Percentiles rank a stretch among this genome's conserved stretches.
Evolutionary conservation across 2,113 vertebrate genomes (phyloP).

Genomic region (Cercocebus atys): DNA sequence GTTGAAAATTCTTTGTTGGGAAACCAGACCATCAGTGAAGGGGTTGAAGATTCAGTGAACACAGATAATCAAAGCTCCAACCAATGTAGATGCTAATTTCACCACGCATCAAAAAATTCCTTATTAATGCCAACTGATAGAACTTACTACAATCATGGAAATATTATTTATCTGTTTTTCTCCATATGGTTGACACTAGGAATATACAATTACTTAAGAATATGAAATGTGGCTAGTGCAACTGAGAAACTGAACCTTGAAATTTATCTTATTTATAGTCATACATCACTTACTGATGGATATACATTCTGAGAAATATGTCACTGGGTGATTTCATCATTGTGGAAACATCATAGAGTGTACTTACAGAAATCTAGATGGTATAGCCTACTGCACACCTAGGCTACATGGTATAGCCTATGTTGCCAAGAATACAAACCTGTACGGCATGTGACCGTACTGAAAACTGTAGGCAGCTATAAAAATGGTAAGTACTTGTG

Average conservation of each 20-base stretch:
- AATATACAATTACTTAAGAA: background rate
- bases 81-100: background rate
- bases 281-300: background rate
- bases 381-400: background rate
- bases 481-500: background rate
- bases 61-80: conserved; percentile 2
- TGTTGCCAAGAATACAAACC: background rate
- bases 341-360: background rate
- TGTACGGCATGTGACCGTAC: background rate
- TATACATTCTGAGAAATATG: background rate
- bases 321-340: background rate
- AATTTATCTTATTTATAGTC: background rate
- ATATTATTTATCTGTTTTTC: background rate
- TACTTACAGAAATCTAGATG: background rate
- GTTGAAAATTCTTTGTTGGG: conserved; percentile 3
- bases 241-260: background rate
- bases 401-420: background rate
- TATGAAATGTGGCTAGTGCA: background rate
- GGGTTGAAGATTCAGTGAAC: background rate
- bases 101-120: background rate
- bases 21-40: conserved; percentile 26
- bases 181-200: background rate
- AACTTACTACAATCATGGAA: background rate
- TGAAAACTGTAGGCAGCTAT: background rate
- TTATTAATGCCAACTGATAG: background rate